Base-by-base conservation (phyloP, 2,797 vertebrate genomes). In the Clarias platycephalus region DNA sequence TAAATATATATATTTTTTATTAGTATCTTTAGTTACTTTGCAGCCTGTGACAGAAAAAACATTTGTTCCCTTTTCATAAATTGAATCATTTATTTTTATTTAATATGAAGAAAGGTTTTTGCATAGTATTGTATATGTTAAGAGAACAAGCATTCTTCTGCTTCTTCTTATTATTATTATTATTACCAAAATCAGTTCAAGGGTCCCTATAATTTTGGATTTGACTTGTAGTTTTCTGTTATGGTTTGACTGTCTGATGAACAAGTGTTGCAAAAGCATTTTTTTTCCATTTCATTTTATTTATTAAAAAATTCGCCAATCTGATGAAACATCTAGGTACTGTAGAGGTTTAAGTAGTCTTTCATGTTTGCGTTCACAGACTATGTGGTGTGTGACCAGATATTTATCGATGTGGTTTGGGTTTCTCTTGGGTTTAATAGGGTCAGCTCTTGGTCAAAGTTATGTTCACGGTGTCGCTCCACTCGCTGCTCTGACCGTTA, bases 401-500 rank as follows among this genome's bases (percentile, higher is more conserved):
- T 34, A 8, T 0, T 76, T 76, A 53, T 66, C 57, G 15, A 68
- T 18, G 13, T 72, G 34, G 49, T 58, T 8, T 74, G 57, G n/a
- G n/a, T n/a, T n/a, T 53, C 3, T 75, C 53, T 8, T 60, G 22
- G 34, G 5, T 15, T 60, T 68, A 53, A 53, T 53, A 40, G 24
- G 16, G n/a, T 88, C 57, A 88, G 66, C 24, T 83, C 75, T 13
- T 68, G 1, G 90, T 88, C 22, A 94, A 55, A 78, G 90, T 94
- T 82, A 91, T 60, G 3, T 85, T 83, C 1, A 92, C 89, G 5
- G 92, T 87, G 4, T 85, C 71, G 83, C 93, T 95, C 95, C 95
- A 95, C 75, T 90, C 64, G 49, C 95, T 95, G 89, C 91, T 92
- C 62, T 91, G 22, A 58, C 95, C 95, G 62, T 93, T 67, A 84